phyloP scores from a whole-genome alignment of 64 coral and sea anemone genomes.

The Pachyseris speciosa region DNA sequence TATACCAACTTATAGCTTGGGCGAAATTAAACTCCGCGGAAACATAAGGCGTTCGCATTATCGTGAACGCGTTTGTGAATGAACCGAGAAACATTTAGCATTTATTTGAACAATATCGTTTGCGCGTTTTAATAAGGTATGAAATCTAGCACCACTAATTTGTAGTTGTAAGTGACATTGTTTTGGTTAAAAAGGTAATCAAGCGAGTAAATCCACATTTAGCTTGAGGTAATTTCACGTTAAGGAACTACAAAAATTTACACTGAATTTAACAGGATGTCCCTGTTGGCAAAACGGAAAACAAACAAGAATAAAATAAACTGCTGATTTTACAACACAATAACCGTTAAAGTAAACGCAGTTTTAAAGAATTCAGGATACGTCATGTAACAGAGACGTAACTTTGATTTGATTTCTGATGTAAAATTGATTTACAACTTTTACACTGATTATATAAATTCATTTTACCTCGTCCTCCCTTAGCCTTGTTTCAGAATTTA shows the following conservation, averaged over 20 bases:
- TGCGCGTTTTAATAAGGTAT: neutral
- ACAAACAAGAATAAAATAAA: too few species aligned
- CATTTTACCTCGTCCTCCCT: neutral
- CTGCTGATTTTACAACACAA: too few species aligned
- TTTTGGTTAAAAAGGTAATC: neutral
- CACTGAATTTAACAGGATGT: too few species aligned
- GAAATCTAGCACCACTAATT: neutral
- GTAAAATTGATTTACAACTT: conserved; percentile 36
- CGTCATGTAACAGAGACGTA: neutral
- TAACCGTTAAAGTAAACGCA: too few species aligned
- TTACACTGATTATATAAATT: neutral
- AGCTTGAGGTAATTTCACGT: neutral
- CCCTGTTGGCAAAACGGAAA: too few species aligned
- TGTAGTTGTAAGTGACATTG: conserved; percentile 1
- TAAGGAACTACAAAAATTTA: neutral
- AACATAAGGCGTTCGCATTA: neutral
- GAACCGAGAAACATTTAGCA: neutral
- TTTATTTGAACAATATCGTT: neutral
- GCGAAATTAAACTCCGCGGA: neutral
- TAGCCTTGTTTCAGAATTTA: neutral
- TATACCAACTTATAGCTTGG: neutral
- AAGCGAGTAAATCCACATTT: neutral
- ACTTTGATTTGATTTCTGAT: neutral
- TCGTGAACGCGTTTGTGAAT: too few species aligned
- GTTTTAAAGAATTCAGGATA: too few species aligned